These are phyloP conservation scores for Regulus satrapa DNA, from an alignment of 2,113 vertebrate species.

Conservation along the genomic window DNA sequence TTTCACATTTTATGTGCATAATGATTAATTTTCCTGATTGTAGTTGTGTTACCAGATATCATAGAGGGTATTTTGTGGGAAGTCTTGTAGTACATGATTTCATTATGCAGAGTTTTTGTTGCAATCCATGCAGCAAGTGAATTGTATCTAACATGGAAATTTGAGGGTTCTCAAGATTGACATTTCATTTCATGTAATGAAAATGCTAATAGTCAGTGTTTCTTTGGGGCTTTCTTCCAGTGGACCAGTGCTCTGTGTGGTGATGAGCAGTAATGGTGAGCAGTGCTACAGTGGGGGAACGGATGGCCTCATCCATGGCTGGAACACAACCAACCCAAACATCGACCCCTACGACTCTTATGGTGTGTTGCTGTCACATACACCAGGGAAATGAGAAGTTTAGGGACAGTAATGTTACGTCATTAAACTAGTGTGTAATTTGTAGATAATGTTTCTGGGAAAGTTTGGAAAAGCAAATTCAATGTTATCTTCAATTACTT, in stretches of 20 bases:
- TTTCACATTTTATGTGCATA: neutral
- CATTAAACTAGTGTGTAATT: neutral
- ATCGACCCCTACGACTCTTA: constrained; percentile 97
- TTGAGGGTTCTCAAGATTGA: neutral
- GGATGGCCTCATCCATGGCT: constrained; percentile 93
- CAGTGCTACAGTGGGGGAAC: constrained; percentile 96
- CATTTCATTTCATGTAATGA: neutral
- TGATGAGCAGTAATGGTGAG: constrained; percentile 94
- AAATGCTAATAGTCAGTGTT: neutral
- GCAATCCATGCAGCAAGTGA: neutral
- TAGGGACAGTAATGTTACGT: neutral
- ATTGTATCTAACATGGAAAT: neutral
- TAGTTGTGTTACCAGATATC: neutral
- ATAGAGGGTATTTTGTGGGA: neutral
- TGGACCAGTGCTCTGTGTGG: constrained; percentile 93
- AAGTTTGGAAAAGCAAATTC: neutral
- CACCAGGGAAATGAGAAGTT: neutral
- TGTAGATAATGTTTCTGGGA: neutral
- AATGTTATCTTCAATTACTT: neutral
- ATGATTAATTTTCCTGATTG: neutral
- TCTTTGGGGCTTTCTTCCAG: constrained; percentile 59
- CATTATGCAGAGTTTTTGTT: neutral
- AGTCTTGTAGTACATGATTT: neutral
- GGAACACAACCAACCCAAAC: constrained; percentile 94
- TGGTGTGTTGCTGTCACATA: constrained; percentile 64